These are phyloP conservation scores for Drosophila peninsularis DNA, from an alignment of 2,888 invertebrate genomes.

Conservation along the genomic window DNA sequence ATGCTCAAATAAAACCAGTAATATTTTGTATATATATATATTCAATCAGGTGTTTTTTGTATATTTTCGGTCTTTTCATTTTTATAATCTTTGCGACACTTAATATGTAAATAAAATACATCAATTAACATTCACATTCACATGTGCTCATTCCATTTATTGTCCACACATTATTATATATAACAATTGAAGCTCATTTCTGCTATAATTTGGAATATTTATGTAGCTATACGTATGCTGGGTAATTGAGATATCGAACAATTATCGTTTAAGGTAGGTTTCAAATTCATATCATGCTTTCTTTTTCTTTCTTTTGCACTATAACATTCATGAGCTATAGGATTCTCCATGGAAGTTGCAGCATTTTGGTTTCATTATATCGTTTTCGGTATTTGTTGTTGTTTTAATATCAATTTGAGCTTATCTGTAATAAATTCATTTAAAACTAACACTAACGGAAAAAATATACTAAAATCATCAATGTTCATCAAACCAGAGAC, in stretches of 20 bases:
- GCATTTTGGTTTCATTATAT: slow-evolving; percentile 66
- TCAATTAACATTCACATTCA: slow-evolving; percentile 54
- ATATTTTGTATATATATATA: slow-evolving; percentile 13
- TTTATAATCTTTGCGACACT: slow-evolving; percentile 59
- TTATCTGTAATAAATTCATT: slow-evolving; percentile 73
- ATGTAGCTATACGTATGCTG: slow-evolving; percentile 22
- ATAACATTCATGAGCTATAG: slow-evolving; percentile 48
- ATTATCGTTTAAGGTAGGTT: slow-evolving; percentile 37
- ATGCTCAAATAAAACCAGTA: neutral
- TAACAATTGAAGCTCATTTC: slow-evolving; percentile 65
- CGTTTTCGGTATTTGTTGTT: slow-evolving; percentile 35
- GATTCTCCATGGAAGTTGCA: slow-evolving; percentile 58
- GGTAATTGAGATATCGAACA: slow-evolving; percentile 50
- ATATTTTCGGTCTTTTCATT: slow-evolving; percentile 69
- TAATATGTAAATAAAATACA: slow-evolving; percentile 56
- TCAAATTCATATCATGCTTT: slow-evolving; percentile 16
- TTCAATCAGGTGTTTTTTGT: slow-evolving; percentile 36
- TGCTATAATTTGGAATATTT: slow-evolving; percentile 30
- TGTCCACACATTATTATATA: slow-evolving; percentile 58
- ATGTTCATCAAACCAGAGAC: slow-evolving; percentile 27
- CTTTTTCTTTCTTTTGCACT: slow-evolving; percentile 19
- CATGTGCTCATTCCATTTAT: slow-evolving; percentile 63
- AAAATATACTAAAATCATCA: slow-evolving; percentile 44
- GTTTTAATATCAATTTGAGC: slow-evolving; percentile 70
- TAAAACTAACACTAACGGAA: slow-evolving; percentile 70